phyloP scores from a whole-genome alignment of 2,888 invertebrate species.

The Catonia carolina region DNA sequence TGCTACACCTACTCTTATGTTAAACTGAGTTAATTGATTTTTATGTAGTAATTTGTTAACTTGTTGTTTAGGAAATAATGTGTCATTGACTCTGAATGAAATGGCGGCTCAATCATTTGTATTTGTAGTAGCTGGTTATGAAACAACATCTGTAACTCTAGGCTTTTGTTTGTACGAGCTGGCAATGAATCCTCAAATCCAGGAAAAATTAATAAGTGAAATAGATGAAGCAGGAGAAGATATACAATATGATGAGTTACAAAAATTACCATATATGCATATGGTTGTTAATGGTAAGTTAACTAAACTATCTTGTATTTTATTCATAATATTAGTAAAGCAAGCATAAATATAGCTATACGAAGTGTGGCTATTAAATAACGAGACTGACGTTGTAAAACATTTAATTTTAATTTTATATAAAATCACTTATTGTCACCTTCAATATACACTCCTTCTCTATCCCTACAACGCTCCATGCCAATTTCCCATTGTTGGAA shows the following conservation, averaged over 20 bases:
- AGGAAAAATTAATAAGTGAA: slow-evolving; percentile 26
- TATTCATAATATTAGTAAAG: no score
- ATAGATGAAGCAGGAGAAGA: slow-evolving; percentile 26
- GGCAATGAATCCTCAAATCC: slow-evolving; percentile 35
- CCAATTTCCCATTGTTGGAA: no score
- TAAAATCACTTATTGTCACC: no score
- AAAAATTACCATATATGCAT: slow-evolving; percentile 35
- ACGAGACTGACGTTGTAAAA: no score
- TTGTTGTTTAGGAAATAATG: neutral
- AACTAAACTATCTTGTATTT: neutral
- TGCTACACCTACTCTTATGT: no score
- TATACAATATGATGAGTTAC: slow-evolving; percentile 32
- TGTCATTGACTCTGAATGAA: slow-evolving; percentile 14
- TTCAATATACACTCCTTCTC: no score
- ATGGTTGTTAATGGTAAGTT: slow-evolving; percentile 29
- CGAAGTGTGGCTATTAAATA: no score
- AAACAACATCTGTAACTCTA: slow-evolving; percentile 36
- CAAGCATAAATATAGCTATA: no score
- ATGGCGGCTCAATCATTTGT: slow-evolving; percentile 33
- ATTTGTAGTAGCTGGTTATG: slow-evolving; percentile 37
- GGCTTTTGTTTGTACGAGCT: slow-evolving; percentile 34
- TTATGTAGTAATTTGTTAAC: no score
- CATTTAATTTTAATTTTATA: no score
- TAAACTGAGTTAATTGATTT: no score
- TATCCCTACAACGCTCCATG: no score